Conservation (phyloP, 2,797 vertebrate genomes). For the Bovichtus variegatus region DNA sequence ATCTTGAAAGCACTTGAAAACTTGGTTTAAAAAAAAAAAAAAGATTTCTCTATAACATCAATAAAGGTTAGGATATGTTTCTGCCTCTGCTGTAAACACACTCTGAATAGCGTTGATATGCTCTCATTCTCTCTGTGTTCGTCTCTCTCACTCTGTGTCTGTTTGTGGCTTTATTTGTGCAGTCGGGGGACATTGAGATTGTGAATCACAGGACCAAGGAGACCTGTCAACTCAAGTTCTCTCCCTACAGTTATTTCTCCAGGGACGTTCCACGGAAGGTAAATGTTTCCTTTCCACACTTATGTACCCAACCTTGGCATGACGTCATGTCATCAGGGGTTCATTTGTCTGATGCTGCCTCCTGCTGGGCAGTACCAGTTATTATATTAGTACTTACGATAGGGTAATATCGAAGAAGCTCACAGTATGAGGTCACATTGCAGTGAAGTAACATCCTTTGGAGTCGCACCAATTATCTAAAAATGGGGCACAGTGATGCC, state of each 20-base stretch:
- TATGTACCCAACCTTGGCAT: conserved; percentile 6
- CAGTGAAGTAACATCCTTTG: conserved; percentile 21
- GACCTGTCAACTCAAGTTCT: conserved; percentile 98
- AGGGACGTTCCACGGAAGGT: conserved; percentile 98
- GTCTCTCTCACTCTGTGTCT: conserved; percentile 2
- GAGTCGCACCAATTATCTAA: not conserved
- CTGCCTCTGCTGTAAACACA: not conserved
- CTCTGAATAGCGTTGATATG: not conserved
- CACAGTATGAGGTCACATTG: not conserved
- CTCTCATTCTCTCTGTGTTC: not conserved
- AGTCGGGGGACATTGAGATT: conserved; percentile 99
- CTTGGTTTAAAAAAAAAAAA: not conserved
- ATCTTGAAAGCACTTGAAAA: not conserved
- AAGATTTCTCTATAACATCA: not conserved
- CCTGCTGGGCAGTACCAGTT: conserved; percentile 67
- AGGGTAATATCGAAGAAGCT: not conserved
- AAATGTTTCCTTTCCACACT: conserved; percentile 34
- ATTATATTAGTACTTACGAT: not conserved
- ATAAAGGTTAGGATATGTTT: not conserved
- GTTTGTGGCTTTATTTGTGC: conserved; percentile 44
- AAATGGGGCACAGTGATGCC: conserved; percentile 13
- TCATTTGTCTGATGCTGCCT: conserved; percentile 62
- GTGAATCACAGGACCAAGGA: conserved; percentile 97
- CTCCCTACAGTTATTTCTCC: conserved; percentile 99
- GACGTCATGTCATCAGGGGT: conserved; percentile 11